Conservation (phyloP, 30 jellyfish, hydroid and myxozoan genomes). For the Hydractinia symbiolongicarpus region DNA sequence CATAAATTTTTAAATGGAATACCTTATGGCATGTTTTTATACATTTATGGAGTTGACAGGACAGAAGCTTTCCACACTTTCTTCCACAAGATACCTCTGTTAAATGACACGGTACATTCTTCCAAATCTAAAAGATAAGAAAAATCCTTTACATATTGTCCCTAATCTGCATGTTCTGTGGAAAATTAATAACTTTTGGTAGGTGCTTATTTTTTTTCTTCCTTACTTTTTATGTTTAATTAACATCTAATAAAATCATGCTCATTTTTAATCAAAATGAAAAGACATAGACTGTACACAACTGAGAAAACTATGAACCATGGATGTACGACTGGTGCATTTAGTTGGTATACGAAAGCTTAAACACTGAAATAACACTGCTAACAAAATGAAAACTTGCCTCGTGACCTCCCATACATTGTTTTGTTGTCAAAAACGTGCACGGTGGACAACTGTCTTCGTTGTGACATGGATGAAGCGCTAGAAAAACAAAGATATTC, state of each 20-base stretch:
- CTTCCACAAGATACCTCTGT: constrained; percentile 77
- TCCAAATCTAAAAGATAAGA: constrained; percentile 43
- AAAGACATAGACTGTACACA: too few species aligned
- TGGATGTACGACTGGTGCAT: too few species aligned
- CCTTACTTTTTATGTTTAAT: too few species aligned
- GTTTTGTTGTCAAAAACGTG: constrained; percentile 59
- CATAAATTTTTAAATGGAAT: neutral
- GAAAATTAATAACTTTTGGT: neutral
- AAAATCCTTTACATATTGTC: neutral
- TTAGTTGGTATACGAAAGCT: too few species aligned
- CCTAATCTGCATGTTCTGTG: neutral
- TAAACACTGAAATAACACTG: too few species aligned
- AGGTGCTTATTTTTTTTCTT: too few species aligned
- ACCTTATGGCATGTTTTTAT: constrained; percentile 79
- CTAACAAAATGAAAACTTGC: constrained; percentile 6
- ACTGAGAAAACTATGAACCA: too few species aligned
- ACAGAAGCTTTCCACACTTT: constrained; percentile 54
- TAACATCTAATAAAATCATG: too few species aligned
- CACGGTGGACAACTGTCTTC: constrained; percentile 92
- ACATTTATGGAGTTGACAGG: constrained; percentile 71
- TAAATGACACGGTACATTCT: constrained; percentile 74
- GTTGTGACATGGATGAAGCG: constrained; percentile 81
- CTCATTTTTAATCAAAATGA: too few species aligned
- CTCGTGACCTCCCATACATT: constrained; percentile 80
- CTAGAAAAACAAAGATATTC: constrained; percentile 24